phyloP scores from a whole-genome alignment of 1,140 invertebrate genomes.

The Delia radicum region DNA sequence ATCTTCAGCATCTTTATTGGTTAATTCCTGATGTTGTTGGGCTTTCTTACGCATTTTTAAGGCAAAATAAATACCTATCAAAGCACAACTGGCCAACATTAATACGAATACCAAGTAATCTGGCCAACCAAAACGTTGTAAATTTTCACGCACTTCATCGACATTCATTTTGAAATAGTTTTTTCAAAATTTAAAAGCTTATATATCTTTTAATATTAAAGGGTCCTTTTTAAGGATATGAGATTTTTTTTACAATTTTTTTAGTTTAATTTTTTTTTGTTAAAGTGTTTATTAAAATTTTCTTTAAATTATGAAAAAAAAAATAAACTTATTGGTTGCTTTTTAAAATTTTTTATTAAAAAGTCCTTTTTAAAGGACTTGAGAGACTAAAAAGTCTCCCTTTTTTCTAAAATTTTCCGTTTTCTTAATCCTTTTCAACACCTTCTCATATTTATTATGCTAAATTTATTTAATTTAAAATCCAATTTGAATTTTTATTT shows the following conservation, averaged over 20 bases:
- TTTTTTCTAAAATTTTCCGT: background rate
- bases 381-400: background rate
- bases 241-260: background rate
- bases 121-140: slow-evolving; percentile 66
- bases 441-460: background rate
- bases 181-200: too few relatives aligned
- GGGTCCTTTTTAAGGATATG: too few relatives aligned
- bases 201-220: background rate
- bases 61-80: slow-evolving; percentile 78
- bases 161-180: slow-evolving; percentile 54
- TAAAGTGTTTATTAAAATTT: background rate
- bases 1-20: slow-evolving; percentile 40
- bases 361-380: background rate
- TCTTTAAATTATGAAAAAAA: background rate
- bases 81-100: slow-evolving; percentile 71
- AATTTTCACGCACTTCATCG: slow-evolving; percentile 61
- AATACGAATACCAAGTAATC: slow-evolving; percentile 72
- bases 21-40: slow-evolving; percentile 65
- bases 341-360: too few relatives aligned
- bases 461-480: background rate
- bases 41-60: slow-evolving; percentile 57
- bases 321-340: background rate
- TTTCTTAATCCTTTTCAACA: background rate
- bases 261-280: background rate
- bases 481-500: background rate